These are phyloP conservation scores for Oryctolagus cuniculus DNA, from an alignment of 2,113 vertebrate genomes.

Conservation along the genomic window mOryCun1.1 NC_091434.1:25120001-25120500, in stretches of 20 bases:
- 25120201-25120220: background rate
- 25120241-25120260: background rate
- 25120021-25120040: too few relatives aligned
- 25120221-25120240: background rate
- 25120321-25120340: background rate
- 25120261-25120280: background rate
- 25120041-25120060: too few relatives aligned
- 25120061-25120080: too few relatives aligned
- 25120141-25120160: constrained; percentile 30
- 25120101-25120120: background rate
- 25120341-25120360: background rate
- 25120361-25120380: background rate
- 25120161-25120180: background rate
- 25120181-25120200: background rate
- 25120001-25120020: too few relatives aligned
- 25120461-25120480: background rate
- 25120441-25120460: background rate
- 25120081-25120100: too few relatives aligned
- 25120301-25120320: background rate
- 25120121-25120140: background rate
- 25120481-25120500: background rate
- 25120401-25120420: background rate
- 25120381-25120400: background rate
- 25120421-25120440: background rate
- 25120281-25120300: background rate